Percentiles rank a stretch among this genome's conserved stretches.
These are phyloP conservation scores for Ectobius pallidus DNA, from an alignment of 2,888 invertebrate genomes.

Conservation along the genomic window DNA sequence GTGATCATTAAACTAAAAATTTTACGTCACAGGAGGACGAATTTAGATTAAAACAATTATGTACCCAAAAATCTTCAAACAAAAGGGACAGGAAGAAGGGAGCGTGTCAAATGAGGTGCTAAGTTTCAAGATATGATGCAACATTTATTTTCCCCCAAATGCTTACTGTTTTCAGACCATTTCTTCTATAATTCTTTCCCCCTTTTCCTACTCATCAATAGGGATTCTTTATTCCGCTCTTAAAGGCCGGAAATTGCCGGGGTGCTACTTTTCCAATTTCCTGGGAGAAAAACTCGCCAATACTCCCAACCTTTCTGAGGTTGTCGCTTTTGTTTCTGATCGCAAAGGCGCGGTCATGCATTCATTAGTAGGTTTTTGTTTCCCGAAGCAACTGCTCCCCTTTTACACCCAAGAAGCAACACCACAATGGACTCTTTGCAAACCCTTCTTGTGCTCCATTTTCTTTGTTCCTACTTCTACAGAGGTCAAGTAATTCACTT, in stretches of 20 bases:
- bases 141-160: neutral
- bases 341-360: slow-evolving; percentile 27
- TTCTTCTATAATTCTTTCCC: slow-evolving; percentile 26
- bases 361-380: slow-evolving; percentile 30
- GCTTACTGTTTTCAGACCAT: slow-evolving; percentile 14
- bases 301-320: slow-evolving; percentile 5
- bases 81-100: no score
- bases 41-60: neutral
- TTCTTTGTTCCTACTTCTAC: no score
- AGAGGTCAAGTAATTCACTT: no score
- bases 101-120: neutral
- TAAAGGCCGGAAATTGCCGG: slow-evolving; percentile 30
- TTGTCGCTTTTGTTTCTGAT: slow-evolving; percentile 16
- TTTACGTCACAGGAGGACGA: no score
- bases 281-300: slow-evolving; percentile 1
- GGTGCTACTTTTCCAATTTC: slow-evolving; percentile 30
- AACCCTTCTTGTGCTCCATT: no score
- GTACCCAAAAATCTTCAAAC: no score
- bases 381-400: neutral
- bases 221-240: slow-evolving; percentile 23
- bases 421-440: neutral
- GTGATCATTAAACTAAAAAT: no score
- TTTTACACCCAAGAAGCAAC: neutral
- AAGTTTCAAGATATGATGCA: slow-evolving; percentile 11
- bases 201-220: slow-evolving; percentile 18